A percentile compares a stretch with the other conserved stretches of the same genome.
Conservation (phyloP, 1,140 invertebrate genomes). For the Sitodiplosis mosellana region DNA sequence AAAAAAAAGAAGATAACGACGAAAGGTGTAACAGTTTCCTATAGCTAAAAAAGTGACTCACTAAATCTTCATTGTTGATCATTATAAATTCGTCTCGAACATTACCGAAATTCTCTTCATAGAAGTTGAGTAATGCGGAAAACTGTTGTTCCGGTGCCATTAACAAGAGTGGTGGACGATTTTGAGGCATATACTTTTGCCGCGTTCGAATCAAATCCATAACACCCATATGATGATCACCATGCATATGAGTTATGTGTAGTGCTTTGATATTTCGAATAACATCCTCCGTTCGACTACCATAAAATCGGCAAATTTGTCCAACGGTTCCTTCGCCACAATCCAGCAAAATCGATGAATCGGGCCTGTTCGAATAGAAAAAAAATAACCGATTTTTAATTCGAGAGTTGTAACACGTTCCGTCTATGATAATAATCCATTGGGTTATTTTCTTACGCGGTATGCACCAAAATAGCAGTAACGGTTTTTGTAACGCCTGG, state of each 20-base stretch:
- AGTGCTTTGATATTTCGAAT: constrained; percentile 45
- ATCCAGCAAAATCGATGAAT: constrained; percentile 60
- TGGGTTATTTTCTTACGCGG: constrained; percentile 41
- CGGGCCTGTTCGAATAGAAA: constrained; percentile 29
- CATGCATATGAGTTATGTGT: constrained; percentile 85
- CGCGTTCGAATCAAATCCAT: constrained; percentile 46
- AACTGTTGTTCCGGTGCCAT: constrained; percentile 66
- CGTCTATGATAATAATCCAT: constrained; percentile 38
- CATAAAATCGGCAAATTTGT: constrained; percentile 72
- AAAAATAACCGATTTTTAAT: too few relatives aligned
- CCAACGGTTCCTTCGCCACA: constrained; percentile 85
- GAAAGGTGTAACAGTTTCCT: neutral
- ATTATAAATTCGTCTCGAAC: constrained; percentile 40
- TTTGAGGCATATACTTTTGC: constrained; percentile 33
- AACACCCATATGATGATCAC: constrained; percentile 79
- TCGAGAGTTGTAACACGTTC: too few relatives aligned
- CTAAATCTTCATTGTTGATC: constrained; percentile 40
- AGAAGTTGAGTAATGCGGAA: constrained; percentile 50
- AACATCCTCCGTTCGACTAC: constrained; percentile 34
- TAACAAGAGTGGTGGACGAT: constrained; percentile 26
- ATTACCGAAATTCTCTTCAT: constrained; percentile 48
- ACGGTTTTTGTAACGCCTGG: constrained; percentile 85
- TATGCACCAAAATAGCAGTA: constrained; percentile 61
- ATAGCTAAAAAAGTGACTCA: constrained; percentile 20
- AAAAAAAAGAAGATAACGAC: neutral